Conservation (phyloP, 2,113 vertebrate genomes). For the Varanus komodoensis region DNA sequence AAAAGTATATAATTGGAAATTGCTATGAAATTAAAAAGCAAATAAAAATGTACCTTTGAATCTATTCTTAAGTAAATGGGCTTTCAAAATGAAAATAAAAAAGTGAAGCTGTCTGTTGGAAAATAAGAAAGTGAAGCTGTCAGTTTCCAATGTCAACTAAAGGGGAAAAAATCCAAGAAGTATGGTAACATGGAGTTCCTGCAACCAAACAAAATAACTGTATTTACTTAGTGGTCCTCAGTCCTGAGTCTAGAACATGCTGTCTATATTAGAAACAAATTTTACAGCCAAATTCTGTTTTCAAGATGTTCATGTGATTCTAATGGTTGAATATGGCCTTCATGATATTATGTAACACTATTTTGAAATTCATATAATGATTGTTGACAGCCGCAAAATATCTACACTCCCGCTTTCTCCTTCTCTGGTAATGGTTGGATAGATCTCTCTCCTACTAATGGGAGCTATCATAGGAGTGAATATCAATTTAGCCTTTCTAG, state of each 20-base stretch:
- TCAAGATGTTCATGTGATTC: not conserved
- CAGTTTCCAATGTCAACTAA: not conserved
- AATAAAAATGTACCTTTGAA: constrained; percentile 14
- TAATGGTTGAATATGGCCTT: not conserved
- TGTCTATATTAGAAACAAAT: not conserved
- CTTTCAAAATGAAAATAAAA: not conserved
- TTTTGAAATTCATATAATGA: constrained; percentile 11
- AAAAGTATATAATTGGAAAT: constrained; percentile 23
- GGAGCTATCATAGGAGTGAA: not conserved
- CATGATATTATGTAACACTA: constrained; percentile 7
- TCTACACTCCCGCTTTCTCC: not conserved
- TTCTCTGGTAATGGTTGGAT: not conserved
- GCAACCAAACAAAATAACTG: not conserved
- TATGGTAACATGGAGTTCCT: not conserved
- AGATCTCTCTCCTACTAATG: not conserved
- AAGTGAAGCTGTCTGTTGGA: not conserved
- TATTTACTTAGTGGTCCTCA: constrained; percentile 22
- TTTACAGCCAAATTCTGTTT: constrained; percentile 1
- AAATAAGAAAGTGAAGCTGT: not conserved
- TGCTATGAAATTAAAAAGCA: not conserved
- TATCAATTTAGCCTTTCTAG: not conserved
- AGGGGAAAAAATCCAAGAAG: constrained; percentile 27
- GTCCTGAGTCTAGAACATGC: not conserved
- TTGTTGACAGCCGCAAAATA: constrained; percentile 17
- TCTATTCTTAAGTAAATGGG: not conserved